Evolutionary conservation across 2,888 invertebrate genomes (phyloP).

Genomic region (Agapetus fuscipes): DNA sequence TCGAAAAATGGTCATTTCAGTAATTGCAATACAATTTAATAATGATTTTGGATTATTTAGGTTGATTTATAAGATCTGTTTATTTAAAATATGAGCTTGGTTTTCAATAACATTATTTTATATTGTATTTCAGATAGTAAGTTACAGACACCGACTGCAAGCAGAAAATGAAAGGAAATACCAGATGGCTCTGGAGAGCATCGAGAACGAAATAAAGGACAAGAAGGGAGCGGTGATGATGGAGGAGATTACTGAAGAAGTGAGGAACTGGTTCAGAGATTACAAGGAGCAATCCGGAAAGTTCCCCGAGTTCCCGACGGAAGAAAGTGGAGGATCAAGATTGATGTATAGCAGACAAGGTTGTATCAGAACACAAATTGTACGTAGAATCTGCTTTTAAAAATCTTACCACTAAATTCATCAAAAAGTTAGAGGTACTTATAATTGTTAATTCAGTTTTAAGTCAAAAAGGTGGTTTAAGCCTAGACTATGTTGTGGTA

Average conservation of each 20-base stretch:
- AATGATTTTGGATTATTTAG: too few relatives aligned
- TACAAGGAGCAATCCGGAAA: constrained; percentile 74
- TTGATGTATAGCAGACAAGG: constrained; percentile 74
- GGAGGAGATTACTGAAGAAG: constrained; percentile 80
- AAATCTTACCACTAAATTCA: too few relatives aligned
- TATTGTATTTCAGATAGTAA: constrained; percentile 32
- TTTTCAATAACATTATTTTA: background rate
- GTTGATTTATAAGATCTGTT: constrained; percentile 13
- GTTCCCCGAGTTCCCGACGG: constrained; percentile 86
- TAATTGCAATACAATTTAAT: too few relatives aligned
- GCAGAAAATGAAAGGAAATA: constrained; percentile 57
- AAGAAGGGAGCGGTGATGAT: constrained; percentile 68
- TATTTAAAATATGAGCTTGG: background rate
- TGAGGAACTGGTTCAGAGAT: constrained; percentile 78
- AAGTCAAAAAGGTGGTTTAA: constrained; percentile 27
- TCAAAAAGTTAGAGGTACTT: too few relatives aligned
- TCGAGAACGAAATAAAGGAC: constrained; percentile 54
- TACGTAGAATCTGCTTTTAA: background rate
- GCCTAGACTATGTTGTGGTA: too few relatives aligned
- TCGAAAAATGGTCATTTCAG: too few relatives aligned
- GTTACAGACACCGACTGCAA: constrained; percentile 56
- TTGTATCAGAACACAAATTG: too few relatives aligned
- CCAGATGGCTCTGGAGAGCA: constrained; percentile 52
- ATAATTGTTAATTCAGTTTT: constrained; percentile 1
- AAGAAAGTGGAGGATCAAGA: constrained; percentile 83